Percentiles rank a stretch among this genome's conserved stretches.
Conservation (phyloP, 2,113 vertebrate species). For the Neodontobutis hainanensis region DNA sequence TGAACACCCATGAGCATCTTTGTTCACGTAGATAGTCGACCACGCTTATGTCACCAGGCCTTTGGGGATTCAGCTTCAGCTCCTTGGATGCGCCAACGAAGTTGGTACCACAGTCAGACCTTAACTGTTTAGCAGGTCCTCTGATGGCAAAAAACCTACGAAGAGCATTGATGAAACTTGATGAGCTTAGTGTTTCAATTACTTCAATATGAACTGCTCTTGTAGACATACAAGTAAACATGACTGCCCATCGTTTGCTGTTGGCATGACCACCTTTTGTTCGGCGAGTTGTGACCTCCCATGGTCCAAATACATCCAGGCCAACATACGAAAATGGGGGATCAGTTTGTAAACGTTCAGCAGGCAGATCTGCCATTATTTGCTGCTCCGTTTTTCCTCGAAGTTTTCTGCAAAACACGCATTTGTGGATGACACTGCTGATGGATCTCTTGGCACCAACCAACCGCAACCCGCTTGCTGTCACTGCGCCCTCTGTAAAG, state of each 20-base stretch:
- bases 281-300: neutral
- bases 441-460: no score
- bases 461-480: no score
- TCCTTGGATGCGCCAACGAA: neutral
- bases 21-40: neutral
- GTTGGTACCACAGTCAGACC: neutral
- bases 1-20: conserved; percentile 2
- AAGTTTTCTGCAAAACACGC: no score
- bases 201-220: conserved; percentile 1
- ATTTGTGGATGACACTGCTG: no score
- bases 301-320: conserved; percentile 26
- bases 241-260: neutral
- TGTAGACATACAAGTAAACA: conserved; percentile 2
- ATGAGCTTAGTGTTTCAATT: neutral
- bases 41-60: neutral
- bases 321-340: conserved; percentile 25
- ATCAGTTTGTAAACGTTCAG: no score
- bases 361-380: no score
- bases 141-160: neutral
- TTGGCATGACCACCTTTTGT: neutral
- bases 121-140: neutral
- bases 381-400: no score
- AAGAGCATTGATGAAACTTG: no score
- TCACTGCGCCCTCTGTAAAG: no score
- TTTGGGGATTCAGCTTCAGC: neutral